Evolutionary conservation across 2,888 invertebrate species (phyloP), one percentile per base, ranked within the genome.

Genomic region (Caenorhabditis wallacei): DNA sequence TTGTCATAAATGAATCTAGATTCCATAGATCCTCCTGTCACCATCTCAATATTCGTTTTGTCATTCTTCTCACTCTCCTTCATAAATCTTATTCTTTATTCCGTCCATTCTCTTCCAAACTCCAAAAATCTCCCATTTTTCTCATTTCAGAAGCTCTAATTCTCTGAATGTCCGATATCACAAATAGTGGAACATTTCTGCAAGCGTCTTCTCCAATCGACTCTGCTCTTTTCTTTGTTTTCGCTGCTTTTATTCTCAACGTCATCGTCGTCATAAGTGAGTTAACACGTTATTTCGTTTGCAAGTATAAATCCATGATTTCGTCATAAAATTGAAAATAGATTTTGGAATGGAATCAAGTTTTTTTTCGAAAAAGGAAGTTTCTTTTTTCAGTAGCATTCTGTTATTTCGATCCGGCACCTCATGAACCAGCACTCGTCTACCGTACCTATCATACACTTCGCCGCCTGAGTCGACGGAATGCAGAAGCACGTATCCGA

Each of bases 321-420:
- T 69, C 40, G 24, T 48, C 46, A 48, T 48, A 10, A 40, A 2
- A 10, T 16, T 40, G 40, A 22, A 53, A 53, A 68, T 35, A 69
- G 24, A n/a, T 22, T 56, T 53, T 30, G 8, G 30, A 30, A 30
- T 30, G 30, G n/a, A 30, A 30, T 30, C 30, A 30, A 5, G 30
- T 30, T 30, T 30, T 5, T 5, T 30, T 30, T 30, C 8, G 30
- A 30, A 30, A 30, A 30, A 5, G 8, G 30, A 30, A n/a, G n/a
- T 40, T 40, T 2, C 4, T 10, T 40, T 69, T 35, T 82, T 56
- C 84, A 86, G 86, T 88, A 18, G 88, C 88, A 37, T 87, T 88
- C 71, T 88, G 88, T 66, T 88, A 88, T 80, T 88, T 88, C 75
- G 88, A 88, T 57, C 88, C 88, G 16, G 85, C 88, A 13, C 84